Conservation (phyloP, 2,797 vertebrate genomes). For the Lepidocolaptes lacrymiger region DNA sequence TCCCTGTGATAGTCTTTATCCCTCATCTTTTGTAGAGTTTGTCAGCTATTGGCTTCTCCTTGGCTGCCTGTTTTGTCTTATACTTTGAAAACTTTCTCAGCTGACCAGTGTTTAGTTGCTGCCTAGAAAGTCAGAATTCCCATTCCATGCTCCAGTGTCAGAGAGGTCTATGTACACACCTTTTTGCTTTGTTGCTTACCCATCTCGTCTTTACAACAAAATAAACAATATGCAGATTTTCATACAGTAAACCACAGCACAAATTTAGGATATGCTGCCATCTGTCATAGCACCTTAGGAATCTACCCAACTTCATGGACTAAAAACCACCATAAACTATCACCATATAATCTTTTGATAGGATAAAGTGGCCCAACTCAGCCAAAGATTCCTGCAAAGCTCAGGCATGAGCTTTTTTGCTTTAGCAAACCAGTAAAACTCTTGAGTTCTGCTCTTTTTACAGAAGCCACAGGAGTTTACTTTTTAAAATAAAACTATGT, state of each 20-base stretch:
- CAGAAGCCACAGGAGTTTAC: not conserved
- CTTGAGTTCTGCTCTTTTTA: not conserved
- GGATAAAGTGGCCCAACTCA: not conserved
- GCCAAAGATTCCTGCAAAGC: not conserved
- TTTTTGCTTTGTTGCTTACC: not conserved
- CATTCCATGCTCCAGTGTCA: not conserved
- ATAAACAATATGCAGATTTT: not conserved
- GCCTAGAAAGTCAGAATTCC: not conserved
- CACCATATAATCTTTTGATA: not conserved
- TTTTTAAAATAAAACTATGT: not conserved
- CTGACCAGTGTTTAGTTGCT: not conserved
- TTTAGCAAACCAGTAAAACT: not conserved
- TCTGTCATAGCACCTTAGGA: not conserved
- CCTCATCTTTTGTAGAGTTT: not conserved
- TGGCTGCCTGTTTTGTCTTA: not conserved
- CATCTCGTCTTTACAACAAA: not conserved
- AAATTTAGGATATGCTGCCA: not conserved
- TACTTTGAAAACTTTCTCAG: not conserved
- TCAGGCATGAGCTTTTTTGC: not conserved
- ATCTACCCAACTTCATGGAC: not conserved
- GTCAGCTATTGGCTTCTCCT: not conserved
- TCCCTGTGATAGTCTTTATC: not conserved
- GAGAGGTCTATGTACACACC: not conserved
- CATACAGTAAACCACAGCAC: not conserved
- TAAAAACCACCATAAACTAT: not conserved